phyloP scores from a whole-genome alignment of 2,888 invertebrate genomes.

The Mesoligia furuncula region DNA sequence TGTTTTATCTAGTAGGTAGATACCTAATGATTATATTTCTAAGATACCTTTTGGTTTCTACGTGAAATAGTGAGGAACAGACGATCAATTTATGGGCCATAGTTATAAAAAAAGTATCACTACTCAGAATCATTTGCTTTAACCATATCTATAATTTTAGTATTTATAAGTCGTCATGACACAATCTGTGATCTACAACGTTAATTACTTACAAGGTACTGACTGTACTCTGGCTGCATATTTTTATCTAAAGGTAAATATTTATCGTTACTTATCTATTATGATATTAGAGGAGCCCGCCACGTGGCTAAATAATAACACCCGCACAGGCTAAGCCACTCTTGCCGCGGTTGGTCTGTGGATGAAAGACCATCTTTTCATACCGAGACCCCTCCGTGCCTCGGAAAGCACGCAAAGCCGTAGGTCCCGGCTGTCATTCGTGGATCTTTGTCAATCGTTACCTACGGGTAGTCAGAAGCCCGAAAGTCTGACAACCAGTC shows the following conservation, averaged over 20 bases:
- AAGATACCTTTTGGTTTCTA: neutral
- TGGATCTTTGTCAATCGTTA: too few relatives aligned
- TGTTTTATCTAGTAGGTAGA: neutral
- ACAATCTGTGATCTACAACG: constrained; percentile 18
- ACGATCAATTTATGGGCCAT: neutral
- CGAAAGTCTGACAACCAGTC: too few relatives aligned
- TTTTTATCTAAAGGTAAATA: neutral
- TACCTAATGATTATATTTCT: neutral
- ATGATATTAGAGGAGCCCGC: too few relatives aligned
- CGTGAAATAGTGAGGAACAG: neutral
- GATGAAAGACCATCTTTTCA: too few relatives aligned
- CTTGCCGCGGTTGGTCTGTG: too few relatives aligned
- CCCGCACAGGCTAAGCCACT: too few relatives aligned
- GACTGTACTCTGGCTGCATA: constrained; percentile 1
- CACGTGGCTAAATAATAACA: too few relatives aligned
- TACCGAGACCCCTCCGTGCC: too few relatives aligned
- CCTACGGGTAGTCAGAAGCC: too few relatives aligned
- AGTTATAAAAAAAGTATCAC: neutral
- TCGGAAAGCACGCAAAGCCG: too few relatives aligned
- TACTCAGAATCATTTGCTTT: neutral
- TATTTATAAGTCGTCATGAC: neutral
- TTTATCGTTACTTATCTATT: neutral
- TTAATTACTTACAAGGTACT: neutral
- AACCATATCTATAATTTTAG: neutral
- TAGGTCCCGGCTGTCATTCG: too few relatives aligned